Conservation (phyloP, 1,140 invertebrate genomes). For the Drosophila trapezifrons region DNA sequence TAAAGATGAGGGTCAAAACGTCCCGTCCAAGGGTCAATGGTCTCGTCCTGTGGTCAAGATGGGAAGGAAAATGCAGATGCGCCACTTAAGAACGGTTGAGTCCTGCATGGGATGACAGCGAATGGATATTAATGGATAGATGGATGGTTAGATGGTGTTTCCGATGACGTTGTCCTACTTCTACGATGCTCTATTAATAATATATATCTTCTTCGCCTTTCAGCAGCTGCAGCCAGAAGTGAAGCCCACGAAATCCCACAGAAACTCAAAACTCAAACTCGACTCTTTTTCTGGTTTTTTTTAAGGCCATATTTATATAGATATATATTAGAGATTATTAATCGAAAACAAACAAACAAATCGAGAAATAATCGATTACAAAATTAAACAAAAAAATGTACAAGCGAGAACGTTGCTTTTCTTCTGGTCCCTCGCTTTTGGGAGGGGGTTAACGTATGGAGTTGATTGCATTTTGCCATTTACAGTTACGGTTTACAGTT, state of each 20-base stretch:
- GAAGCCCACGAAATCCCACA: slow-evolving; percentile 19
- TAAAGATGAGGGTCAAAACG: slow-evolving; percentile 34
- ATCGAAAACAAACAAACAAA: slow-evolving; percentile 49
- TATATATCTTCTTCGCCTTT: slow-evolving; percentile 14
- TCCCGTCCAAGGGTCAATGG: slow-evolving; percentile 5
- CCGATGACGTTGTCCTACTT: slow-evolving; percentile 31
- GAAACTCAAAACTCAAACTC: slow-evolving; percentile 34
- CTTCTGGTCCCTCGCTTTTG: background rate
- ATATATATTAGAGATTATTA: slow-evolving; percentile 51
- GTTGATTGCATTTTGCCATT: slow-evolving; percentile 52
- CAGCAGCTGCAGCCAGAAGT: slow-evolving; percentile 37
- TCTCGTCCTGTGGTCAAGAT: slow-evolving; percentile 9
- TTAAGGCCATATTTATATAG: slow-evolving; percentile 39
- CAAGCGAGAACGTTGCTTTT: slow-evolving; percentile 32
- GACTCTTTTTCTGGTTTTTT: slow-evolving; percentile 13
- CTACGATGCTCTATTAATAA: slow-evolving; percentile 43
- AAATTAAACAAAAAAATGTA: slow-evolving; percentile 42
- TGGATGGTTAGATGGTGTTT: slow-evolving; percentile 2
- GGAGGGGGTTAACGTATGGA: slow-evolving; percentile 35
- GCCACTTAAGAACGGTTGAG: slow-evolving; percentile 8
- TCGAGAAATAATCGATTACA: slow-evolving; percentile 37
- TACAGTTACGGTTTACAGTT: slow-evolving; percentile 32
- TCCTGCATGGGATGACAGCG: slow-evolving; percentile 21
- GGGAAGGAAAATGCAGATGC: slow-evolving; percentile 19
- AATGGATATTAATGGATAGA: slow-evolving; percentile 15